Evolutionary conservation across 2,797 vertebrate genomes (phyloP), one percentile per base, ranked within the genome.

Genomic region (Acipenser ruthenus): DNA sequence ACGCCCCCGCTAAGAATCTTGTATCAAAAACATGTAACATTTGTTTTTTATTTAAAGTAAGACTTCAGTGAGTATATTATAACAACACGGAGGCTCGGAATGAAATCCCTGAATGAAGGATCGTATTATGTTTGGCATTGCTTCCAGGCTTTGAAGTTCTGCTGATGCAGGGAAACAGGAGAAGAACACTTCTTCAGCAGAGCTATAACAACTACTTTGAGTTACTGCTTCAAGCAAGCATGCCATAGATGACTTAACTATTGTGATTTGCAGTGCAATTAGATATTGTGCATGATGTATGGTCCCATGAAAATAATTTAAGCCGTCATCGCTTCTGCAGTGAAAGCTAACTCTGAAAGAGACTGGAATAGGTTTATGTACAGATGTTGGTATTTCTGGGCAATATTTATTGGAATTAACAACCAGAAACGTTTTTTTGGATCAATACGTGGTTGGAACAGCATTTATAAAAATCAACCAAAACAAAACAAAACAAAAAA

Each of bases 231-330:
- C 55, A 64, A 67, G 68, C 50, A 50, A n/a, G 50, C 37, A 12
- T 68, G 67, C 73, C 66, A 83, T 72, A 67, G 64, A 62, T 69
- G 63, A 65, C 68, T 55, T 55, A 66, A 48, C 69, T 48, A 55
- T 69, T 74, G 70, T 74, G 67, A 74, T 72, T 71, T 72, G 72
- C 67, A 68, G 71, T 74, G 74, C 72, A 73, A 74, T 81, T 71
- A 74, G 67, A 56, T 68, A 72, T 53, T 62, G 68, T 69, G 62
- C 63, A 55, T 65, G 65, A 72, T 49, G 48, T 59, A 53, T 66
- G n/a, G 15, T 13, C 18, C 58, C 48, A 58, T n/a, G 65, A 50
- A 60, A 53, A n/a, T 56, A 10, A 11, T 58, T 65, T 10, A 53
- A 55, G 7, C 67, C 56, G 52, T 64, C 62, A 55, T 7, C 23